phyloP scores from a whole-genome alignment of 2,797 vertebrate genomes.

The Loris lydekkerianus region DNA sequence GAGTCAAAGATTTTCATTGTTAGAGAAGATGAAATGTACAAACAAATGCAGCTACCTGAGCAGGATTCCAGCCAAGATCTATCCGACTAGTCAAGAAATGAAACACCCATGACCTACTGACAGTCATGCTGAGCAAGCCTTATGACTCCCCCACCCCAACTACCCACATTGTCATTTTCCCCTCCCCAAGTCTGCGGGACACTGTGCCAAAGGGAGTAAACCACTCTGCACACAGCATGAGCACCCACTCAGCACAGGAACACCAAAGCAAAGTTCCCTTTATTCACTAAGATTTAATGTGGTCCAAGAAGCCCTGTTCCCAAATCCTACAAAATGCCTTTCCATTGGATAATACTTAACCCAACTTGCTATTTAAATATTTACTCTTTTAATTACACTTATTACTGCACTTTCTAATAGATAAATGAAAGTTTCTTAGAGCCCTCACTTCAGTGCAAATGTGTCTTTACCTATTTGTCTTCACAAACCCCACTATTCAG shows the following conservation, averaged over 20 bases:
- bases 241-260: background rate
- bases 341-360: background rate
- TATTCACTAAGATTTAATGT: background rate
- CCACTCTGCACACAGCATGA: background rate
- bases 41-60: background rate
- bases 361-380: constrained; percentile 25
- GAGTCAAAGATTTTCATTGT: background rate
- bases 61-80: background rate
- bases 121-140: background rate
- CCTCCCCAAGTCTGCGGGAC: background rate
- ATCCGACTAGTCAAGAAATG: background rate
- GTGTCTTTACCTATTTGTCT: background rate
- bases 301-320: background rate
- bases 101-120: background rate
- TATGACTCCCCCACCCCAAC: background rate
- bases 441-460: background rate
- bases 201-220: background rate
- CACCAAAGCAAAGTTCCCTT: background rate
- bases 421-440: background rate
- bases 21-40: background rate
- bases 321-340: constrained; percentile 20
- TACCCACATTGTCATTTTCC: background rate
- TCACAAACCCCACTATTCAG: background rate
- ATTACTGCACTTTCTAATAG: background rate
- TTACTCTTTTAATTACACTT: background rate